phyloP scores from a whole-genome alignment of 2,888 invertebrate species.

The Candidula unifasciata region DNA sequence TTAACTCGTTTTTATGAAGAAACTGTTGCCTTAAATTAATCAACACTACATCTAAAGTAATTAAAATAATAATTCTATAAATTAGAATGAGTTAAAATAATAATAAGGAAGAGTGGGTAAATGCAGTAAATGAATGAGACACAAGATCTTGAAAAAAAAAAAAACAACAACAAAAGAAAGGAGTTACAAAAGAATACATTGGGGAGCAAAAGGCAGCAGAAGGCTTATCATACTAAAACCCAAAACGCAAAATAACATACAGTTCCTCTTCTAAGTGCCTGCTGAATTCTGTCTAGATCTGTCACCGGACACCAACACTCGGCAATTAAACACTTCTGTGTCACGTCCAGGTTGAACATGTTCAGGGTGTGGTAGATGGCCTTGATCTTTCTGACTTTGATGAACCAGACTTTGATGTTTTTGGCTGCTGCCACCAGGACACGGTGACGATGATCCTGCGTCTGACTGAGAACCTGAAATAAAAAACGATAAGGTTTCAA shows the following conservation, averaged over 20 bases:
- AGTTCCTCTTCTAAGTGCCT: conserved; percentile 95
- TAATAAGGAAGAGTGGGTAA: no score
- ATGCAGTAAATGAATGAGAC: no score
- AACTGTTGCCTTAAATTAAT: no score
- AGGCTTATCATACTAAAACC: no score
- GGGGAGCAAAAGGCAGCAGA: no score
- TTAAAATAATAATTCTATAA: no score
- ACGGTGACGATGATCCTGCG: conserved; percentile 94
- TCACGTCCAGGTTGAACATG: conserved; percentile 99
- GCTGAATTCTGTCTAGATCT: conserved; percentile 95
- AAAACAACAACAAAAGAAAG: no score
- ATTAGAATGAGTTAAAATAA: no score
- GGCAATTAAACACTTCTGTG: conserved; percentile 98
- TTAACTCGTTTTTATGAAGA: no score
- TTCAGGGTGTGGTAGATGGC: conserved; percentile 99
- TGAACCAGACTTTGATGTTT: conserved; percentile 96
- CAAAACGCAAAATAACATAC: conserved; percentile 80
- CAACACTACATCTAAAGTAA: no score
- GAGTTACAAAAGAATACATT: no score
- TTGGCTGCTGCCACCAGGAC: conserved; percentile 98
- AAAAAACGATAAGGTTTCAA: neutral
- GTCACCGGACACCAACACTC: conserved; percentile 98
- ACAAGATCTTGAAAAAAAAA: no score
- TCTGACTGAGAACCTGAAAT: conserved; percentile 76
- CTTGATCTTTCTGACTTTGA: conserved; percentile 99